Percentiles rank a stretch among this genome's conserved stretches.
These are phyloP conservation scores for Porites australiensis DNA, from an alignment of 64 coral and sea anemone genomes.

Conservation along the genomic window DNA sequence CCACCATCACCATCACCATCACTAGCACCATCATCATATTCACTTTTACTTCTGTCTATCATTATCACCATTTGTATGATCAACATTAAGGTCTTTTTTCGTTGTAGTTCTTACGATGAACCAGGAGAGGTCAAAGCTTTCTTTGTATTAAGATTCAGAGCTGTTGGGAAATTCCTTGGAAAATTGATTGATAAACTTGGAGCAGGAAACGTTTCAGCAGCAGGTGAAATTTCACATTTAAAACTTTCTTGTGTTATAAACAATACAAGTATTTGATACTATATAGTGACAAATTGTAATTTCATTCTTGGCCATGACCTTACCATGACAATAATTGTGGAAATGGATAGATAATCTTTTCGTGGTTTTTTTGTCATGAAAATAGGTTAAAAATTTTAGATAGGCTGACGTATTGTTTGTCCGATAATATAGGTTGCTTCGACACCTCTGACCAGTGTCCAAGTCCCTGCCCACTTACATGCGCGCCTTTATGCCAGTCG, in stretches of 20 bases:
- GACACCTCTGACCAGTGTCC: constrained; percentile 21
- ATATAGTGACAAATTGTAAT: too few relatives aligned
- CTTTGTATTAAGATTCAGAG: constrained; percentile 50
- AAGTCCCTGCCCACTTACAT: constrained; percentile 11
- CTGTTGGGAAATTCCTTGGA: constrained; percentile 17
- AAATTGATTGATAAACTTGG: constrained; percentile 33
- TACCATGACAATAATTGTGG: too few relatives aligned
- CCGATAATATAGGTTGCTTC: constrained; percentile 12
- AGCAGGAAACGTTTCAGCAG: constrained; percentile 5
- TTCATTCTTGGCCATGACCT: too few relatives aligned
- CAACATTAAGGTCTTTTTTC: too few relatives aligned
- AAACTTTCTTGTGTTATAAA: neutral
- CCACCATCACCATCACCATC: neutral
- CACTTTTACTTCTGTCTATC: too few relatives aligned
- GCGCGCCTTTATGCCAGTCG: neutral
- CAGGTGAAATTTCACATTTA: neutral
- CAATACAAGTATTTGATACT: neutral
- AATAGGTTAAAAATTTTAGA: neutral
- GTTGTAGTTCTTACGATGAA: constrained; percentile 12
- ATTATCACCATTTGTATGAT: neutral
- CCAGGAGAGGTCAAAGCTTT: constrained; percentile 11
- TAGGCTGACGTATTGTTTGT: neutral
- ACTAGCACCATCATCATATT: too few relatives aligned
- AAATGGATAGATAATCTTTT: neutral
- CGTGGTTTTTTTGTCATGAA: too few relatives aligned